phyloP scores from a whole-genome alignment of 2,113 vertebrate genomes.

The Electrona antarctica region DNA sequence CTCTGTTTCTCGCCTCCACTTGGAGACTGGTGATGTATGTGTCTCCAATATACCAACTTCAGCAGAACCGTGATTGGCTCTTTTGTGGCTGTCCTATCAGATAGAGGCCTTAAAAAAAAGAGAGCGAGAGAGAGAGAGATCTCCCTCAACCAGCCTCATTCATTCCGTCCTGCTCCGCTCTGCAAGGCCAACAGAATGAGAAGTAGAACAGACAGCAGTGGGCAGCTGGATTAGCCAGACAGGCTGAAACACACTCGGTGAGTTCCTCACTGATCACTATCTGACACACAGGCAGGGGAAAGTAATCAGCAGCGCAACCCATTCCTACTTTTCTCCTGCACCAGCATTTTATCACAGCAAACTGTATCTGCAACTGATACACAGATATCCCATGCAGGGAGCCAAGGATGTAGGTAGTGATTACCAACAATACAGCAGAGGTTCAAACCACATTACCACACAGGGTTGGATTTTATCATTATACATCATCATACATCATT shows the following conservation, averaged over 20 bases:
- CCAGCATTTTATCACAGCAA: constrained; percentile 60
- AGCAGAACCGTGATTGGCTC: constrained; percentile 63
- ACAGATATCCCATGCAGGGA: constrained; percentile 39
- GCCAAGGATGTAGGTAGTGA: constrained; percentile 41
- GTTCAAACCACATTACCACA: constrained; percentile 40
- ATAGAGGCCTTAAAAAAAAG: constrained; percentile 16
- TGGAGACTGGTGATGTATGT: constrained; percentile 52
- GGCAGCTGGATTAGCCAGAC: constrained; percentile 54
- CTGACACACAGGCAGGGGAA: constrained; percentile 53
- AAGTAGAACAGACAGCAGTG: constrained; percentile 40
- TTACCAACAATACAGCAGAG: constrained; percentile 43
- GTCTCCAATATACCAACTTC: constrained; percentile 60
- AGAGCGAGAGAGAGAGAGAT: constrained; percentile 36
- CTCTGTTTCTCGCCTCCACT: constrained; percentile 32
- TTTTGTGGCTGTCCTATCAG: constrained; percentile 69
- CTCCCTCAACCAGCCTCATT: constrained; percentile 48
- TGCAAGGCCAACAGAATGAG: constrained; percentile 48
- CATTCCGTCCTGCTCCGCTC: constrained; percentile 36
- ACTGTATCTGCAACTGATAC: constrained; percentile 67
- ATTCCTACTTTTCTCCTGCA: constrained; percentile 55
- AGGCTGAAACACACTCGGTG: constrained; percentile 45
- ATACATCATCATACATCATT: no score
- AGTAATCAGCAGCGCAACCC: constrained; percentile 61
- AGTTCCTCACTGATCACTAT: constrained; percentile 64
- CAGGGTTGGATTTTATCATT: neutral